Evolutionary conservation across 2,797 vertebrate species (phyloP).

Genomic region (Gadopsis bispinosus): DNA sequence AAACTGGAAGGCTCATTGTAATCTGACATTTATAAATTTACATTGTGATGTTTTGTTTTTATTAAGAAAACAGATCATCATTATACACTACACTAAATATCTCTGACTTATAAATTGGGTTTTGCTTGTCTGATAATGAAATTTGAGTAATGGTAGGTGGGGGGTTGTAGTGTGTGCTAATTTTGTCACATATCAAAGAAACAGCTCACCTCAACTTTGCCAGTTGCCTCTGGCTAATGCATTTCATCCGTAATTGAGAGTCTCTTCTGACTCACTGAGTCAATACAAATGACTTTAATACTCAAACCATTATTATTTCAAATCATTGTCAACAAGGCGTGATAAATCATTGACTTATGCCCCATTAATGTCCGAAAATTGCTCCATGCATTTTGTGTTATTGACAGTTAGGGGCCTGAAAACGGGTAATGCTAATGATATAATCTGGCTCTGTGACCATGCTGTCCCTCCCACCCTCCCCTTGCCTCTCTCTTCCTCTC

Average conservation of each 20-base stretch:
- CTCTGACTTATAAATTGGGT: slow-evolving; percentile 74
- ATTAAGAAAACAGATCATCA: slow-evolving; percentile 76
- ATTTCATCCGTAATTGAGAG: slow-evolving; percentile 75
- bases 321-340: slow-evolving; percentile 80
- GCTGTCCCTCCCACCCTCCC: slow-evolving; percentile 38
- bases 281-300: slow-evolving; percentile 85
- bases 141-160: slow-evolving; percentile 69
- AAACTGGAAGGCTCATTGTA: slow-evolving; percentile 44
- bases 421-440: slow-evolving; percentile 82
- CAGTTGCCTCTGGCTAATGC: slow-evolving; percentile 68
- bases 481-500: slow-evolving; percentile 34
- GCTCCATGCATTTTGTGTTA: slow-evolving; percentile 82
- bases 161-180: slow-evolving; percentile 59
- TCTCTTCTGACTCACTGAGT: slow-evolving; percentile 73
- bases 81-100: slow-evolving; percentile 62
- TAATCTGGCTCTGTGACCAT: slow-evolving; percentile 80
- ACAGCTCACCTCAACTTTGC: slow-evolving; percentile 69
- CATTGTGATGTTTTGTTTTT: slow-evolving; percentile 70
- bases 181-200: slow-evolving; percentile 73
- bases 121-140: slow-evolving; percentile 66
- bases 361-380: slow-evolving; percentile 79
- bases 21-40: slow-evolving; percentile 72
- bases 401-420: slow-evolving; percentile 80
- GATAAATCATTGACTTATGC: slow-evolving; percentile 81
- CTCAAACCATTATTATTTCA: slow-evolving; percentile 76